Percentiles rank a stretch among this genome's conserved stretches.
Conservation (phyloP, 2,113 vertebrate genomes). For the Thamnophis sirtalis region DNA sequence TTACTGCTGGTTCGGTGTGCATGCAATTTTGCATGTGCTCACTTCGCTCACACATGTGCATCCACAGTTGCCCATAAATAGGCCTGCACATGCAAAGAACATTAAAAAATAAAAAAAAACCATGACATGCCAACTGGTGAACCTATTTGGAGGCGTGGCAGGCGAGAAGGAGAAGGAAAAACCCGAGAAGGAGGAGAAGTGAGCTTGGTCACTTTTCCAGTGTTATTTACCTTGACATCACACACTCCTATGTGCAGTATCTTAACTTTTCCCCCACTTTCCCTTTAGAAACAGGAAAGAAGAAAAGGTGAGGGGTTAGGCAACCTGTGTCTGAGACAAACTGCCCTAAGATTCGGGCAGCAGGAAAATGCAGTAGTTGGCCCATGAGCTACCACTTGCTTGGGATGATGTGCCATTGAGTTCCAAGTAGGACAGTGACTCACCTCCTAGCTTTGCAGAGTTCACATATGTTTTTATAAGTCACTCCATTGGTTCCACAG, state of each 20-base stretch:
- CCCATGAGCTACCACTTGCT: not conserved
- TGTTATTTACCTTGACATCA: not conserved
- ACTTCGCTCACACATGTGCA: too few species aligned
- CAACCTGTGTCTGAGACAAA: not conserved
- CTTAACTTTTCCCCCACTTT: not conserved
- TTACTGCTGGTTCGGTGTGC: too few species aligned
- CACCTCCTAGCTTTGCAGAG: not conserved
- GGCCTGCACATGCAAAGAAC: too few species aligned
- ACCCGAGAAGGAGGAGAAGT: not conserved
- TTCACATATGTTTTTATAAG: not conserved
- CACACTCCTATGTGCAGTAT: not conserved
- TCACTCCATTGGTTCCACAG: not conserved
- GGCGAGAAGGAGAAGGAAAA: not conserved
- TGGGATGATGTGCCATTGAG: not conserved
- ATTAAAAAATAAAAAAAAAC: too few species aligned
- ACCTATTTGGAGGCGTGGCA: too few species aligned
- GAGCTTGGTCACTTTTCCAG: not conserved
- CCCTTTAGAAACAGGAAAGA: not conserved
- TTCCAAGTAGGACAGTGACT: not conserved
- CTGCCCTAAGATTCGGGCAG: not conserved
- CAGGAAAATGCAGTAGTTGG: not conserved
- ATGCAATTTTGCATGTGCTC: too few species aligned
- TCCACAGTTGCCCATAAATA: too few species aligned
- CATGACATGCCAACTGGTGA: too few species aligned
- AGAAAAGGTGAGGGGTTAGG: too few species aligned